phyloP scores from a whole-genome alignment of 2,113 vertebrate species.

The Nesogale talazaci region DNA sequence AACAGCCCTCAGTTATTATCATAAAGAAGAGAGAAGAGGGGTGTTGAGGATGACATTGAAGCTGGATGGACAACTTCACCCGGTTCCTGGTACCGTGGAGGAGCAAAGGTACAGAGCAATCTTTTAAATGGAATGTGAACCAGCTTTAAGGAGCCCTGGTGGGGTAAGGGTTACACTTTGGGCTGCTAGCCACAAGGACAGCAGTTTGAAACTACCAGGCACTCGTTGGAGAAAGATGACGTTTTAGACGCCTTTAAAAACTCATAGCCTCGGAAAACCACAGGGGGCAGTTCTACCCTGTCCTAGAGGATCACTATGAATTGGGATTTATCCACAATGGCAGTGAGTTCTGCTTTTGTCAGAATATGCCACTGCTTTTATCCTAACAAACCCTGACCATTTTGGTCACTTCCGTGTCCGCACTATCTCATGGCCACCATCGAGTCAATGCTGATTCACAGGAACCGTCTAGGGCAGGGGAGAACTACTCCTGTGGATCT shows the following conservation, averaged over 20 bases:
- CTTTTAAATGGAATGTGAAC: not conserved
- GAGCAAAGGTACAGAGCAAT: not conserved
- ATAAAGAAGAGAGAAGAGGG: not conserved
- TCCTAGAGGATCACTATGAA: too few relatives aligned
- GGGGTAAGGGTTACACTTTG: too few relatives aligned
- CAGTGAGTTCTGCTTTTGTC: not conserved
- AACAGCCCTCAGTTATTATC: not conserved
- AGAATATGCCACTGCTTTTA: not conserved
- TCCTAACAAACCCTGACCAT: not conserved
- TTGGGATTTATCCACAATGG: too few relatives aligned
- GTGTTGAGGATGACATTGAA: not conserved
- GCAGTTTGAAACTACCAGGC: too few relatives aligned
- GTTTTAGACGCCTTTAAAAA: too few relatives aligned
- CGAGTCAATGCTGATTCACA: too few relatives aligned
- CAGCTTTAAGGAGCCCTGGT: not conserved
- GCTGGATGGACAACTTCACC: not conserved
- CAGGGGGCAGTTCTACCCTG: too few relatives aligned
- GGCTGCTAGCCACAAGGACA: too few relatives aligned
- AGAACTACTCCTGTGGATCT: too few relatives aligned
- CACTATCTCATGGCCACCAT: not conserved
- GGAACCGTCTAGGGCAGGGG: too few relatives aligned
- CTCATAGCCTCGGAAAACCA: too few relatives aligned
- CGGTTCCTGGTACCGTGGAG: not conserved
- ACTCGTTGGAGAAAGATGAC: too few relatives aligned
- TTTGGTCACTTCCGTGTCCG: not conserved